Conservation (phyloP, 2,113 vertebrate genomes). For the Panurus biarmicus region DNA sequence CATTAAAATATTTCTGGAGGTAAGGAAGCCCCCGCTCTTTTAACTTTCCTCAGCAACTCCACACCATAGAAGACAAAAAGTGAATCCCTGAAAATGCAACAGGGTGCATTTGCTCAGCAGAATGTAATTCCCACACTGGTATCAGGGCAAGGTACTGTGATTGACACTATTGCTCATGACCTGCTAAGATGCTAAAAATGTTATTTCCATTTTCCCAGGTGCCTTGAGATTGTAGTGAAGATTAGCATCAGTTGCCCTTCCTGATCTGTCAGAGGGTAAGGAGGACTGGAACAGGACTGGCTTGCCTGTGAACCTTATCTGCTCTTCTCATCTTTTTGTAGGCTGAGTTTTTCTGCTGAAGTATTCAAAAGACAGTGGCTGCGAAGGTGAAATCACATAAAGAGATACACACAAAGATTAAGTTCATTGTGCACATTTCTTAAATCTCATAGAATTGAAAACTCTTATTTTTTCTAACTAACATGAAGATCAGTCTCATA, state of each 20-base stretch:
- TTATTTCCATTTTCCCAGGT: neutral
- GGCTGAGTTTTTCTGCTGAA: neutral
- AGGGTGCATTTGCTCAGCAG: neutral
- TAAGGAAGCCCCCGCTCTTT: neutral
- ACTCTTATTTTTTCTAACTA: neutral
- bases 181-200: neutral
- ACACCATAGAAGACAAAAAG: neutral
- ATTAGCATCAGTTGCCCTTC: slow-evolving; percentile 1
- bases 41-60: neutral
- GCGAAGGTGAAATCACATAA: neutral
- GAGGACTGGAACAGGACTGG: neutral
- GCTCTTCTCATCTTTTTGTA: neutral
- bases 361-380: neutral
- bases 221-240: neutral
- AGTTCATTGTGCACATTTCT: neutral
- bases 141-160: neutral
- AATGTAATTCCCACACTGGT: neutral
- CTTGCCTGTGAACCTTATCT: neutral
- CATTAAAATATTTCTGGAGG: neutral
- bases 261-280: neutral
- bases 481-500: neutral
- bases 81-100: neutral
- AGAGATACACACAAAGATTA: neutral
- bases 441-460: neutral
- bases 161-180: neutral